A percentile compares a stretch with the other conserved stretches of the same genome.
phyloP scores from a whole-genome alignment of 1,140 invertebrate species.

The Batillaria attramentaria region DNA sequence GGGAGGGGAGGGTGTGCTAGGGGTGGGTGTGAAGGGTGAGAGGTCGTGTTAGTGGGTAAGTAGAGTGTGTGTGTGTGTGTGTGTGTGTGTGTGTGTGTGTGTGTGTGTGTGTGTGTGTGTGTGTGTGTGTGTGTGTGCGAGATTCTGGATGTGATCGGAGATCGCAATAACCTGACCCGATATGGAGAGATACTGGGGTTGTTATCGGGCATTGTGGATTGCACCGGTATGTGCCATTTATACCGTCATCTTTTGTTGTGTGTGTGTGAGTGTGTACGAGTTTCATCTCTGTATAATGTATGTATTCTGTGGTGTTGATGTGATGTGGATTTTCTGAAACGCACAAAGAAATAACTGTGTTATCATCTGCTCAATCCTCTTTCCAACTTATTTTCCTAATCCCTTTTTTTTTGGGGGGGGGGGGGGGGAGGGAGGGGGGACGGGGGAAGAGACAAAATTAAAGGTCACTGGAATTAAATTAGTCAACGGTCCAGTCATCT shows the following conservation, averaged over 20 bases:
- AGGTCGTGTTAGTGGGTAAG: background rate
- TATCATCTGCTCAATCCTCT: background rate
- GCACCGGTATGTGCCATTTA: background rate
- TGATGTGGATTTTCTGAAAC: background rate
- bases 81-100: constrained; percentile 1
- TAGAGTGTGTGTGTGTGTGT: background rate
- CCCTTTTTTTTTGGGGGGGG: too few species aligned
- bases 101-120: constrained; percentile 7
- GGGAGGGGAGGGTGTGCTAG: too few species aligned
- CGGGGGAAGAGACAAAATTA: too few species aligned
- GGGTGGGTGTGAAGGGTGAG: too few species aligned
- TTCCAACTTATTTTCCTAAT: background rate
- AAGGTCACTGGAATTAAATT: background rate
- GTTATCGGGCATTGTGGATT: background rate
- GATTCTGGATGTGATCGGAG: background rate
- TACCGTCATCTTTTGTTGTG: background rate
- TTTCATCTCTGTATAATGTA: background rate
- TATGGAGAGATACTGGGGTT: background rate
- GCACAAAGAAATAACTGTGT: background rate
- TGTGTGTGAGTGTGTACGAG: constrained; percentile 10
- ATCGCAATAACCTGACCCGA: background rate
- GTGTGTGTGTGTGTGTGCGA: constrained; percentile 10
- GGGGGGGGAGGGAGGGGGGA: too few species aligned
- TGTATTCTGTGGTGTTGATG: background rate
- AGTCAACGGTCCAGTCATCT: background rate